Conservation (phyloP, 37 sponge, comb jelly and placozoan species). For the Hormiphora californensis region DNA sequence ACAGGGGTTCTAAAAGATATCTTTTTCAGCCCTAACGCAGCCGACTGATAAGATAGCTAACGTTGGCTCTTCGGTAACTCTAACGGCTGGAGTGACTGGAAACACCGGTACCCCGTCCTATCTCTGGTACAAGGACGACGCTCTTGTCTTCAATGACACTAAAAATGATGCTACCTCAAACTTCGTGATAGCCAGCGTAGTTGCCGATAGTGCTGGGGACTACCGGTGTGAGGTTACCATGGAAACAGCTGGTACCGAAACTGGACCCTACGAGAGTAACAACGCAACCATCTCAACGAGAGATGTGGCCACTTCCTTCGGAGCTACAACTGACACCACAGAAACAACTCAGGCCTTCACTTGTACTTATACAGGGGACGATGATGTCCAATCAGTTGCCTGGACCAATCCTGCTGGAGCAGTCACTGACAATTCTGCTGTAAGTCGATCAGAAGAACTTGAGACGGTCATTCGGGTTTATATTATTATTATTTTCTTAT, state of each 20-base stretch:
- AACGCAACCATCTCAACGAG: background rate
- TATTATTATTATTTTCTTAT: no score
- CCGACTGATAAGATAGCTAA: background rate
- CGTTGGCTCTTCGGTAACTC: background rate
- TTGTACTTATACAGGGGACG: background rate
- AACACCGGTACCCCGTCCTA: background rate
- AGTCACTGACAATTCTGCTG: background rate
- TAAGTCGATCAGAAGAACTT: no score
- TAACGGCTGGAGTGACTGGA: background rate
- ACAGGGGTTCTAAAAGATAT: no score
- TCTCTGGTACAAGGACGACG: background rate
- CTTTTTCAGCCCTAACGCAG: background rate
- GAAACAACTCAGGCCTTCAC: background rate
- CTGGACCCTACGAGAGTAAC: background rate
- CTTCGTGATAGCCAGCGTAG: background rate
- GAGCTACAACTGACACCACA: background rate
- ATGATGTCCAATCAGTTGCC: background rate
- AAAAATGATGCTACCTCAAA: background rate
- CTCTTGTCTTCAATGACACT: background rate
- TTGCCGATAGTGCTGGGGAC: background rate
- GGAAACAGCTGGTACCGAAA: background rate
- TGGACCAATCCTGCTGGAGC: background rate
- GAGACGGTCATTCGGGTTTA: no score
- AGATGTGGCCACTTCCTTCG: background rate
- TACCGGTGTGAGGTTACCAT: background rate